Conservation (phyloP, 1,140 invertebrate genomes). For the Panagrolaimus sp. region DNA sequence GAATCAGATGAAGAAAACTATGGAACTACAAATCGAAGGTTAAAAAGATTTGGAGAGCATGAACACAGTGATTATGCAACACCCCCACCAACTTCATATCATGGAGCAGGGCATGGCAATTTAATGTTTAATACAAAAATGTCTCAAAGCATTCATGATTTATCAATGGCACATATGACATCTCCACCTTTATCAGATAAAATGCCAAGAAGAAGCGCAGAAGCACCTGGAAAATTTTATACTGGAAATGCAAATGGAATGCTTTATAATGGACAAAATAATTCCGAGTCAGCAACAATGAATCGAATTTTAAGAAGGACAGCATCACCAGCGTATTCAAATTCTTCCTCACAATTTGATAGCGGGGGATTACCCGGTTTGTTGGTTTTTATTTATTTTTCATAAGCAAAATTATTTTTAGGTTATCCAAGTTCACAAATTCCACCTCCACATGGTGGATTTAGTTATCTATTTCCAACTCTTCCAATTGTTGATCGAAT, state of each 20-base stretch:
- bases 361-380: neutral
- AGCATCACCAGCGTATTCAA: slow-evolving; percentile 5
- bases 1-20: slow-evolving; percentile 5
- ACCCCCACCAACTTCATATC: neutral
- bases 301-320: slow-evolving; percentile 12
- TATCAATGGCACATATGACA: neutral
- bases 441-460: neutral
- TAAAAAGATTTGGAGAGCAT: slow-evolving; percentile 8
- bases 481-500: slow-evolving; percentile 3
- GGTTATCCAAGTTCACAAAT: slow-evolving; percentile 11
- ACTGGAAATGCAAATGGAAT: neutral
- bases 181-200: neutral
- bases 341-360: neutral
- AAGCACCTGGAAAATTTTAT: slow-evolving; percentile 5
- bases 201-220: neutral
- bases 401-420: neutral
- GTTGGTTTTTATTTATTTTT: neutral
- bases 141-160: slow-evolving; percentile 15
- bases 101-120: neutral
- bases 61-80: slow-evolving; percentile 6
- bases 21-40: neutral
- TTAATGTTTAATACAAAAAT: slow-evolving; percentile 9
- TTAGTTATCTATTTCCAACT: slow-evolving; percentile 7
- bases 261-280: neutral
- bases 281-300: neutral